Evolutionary conservation across 2,888 invertebrate species (phyloP).

Genomic region (Nycteola revayana): DNA sequence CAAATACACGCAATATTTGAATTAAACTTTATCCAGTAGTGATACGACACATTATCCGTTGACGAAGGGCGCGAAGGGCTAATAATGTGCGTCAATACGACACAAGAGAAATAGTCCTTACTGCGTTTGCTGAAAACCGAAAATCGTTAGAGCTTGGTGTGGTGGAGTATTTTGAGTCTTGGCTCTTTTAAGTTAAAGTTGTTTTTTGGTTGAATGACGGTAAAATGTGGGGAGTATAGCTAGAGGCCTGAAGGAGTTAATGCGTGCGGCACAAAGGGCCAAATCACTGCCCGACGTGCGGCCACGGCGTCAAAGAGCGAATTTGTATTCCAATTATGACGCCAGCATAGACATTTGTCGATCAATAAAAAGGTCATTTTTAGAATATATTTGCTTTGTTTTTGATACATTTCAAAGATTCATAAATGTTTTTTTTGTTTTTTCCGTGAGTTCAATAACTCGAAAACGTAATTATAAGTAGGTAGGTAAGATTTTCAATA

Average conservation of each 20-base stretch:
- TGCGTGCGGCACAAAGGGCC: constrained; percentile 80
- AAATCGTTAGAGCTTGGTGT: constrained; percentile 48
- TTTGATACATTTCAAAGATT: too few species aligned
- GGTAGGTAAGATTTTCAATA: too few species aligned
- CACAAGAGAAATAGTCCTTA: constrained; percentile 63
- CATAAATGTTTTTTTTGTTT: too few species aligned
- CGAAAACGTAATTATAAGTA: too few species aligned
- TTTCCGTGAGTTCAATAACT: too few species aligned
- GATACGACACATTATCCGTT: constrained; percentile 43
- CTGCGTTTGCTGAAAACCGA: constrained; percentile 58
- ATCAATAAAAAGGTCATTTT: constrained; percentile 39
- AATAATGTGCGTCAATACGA: constrained; percentile 31
- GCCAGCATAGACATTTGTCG: constrained; percentile 45
- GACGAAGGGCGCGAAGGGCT: constrained; percentile 14
- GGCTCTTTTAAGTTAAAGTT: constrained; percentile 37
- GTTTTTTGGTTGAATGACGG: constrained; percentile 33
- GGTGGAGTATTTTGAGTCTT: constrained; percentile 19
- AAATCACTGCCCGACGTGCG: constrained; percentile 76
- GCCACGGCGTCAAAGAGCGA: constrained; percentile 72
- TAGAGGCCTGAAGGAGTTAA: constrained; percentile 76
- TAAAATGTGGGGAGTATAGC: constrained; percentile 53
- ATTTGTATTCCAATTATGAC: constrained; percentile 81
- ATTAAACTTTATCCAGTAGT: constrained; percentile 38
- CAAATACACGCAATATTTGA: constrained; percentile 29
- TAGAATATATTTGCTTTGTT: constrained; percentile 1